Base-by-base conservation (phyloP, 2,797 vertebrate species). In the Petrocephalus sullivani region DNA sequence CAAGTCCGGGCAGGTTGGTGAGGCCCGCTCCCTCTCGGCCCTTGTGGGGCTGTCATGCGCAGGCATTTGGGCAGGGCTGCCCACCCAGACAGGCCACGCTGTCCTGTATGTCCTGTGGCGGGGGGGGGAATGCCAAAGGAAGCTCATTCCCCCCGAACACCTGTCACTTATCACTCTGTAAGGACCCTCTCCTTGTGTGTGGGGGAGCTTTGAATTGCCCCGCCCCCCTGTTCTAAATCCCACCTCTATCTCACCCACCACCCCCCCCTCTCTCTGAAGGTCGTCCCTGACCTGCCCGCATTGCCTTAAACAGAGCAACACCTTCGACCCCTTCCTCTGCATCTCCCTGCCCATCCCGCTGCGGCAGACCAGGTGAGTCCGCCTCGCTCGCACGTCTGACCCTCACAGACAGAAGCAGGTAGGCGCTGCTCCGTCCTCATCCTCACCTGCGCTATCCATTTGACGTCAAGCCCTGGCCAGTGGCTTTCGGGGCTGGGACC, bases 281-380 rank as follows among this genome's bases (percentile, higher is more conserved):
- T 98, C 97, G 33, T 98, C 97, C 85, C 93, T 99, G 94, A 99
- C 98, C 0, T 99, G 98, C 90, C 98, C 98, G 61, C 97, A 98
- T 92, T 99, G 98, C 95, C 96, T 94, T 94, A 98, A 97, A 91
- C 98, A 99, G 93, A 98, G 97, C 94, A 98, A 98, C 96, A 98
- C 97, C 90, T 98, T 98, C 0, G 97, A 98, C 89, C 97, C 97
- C 0, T 98, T 99, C 93, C 94, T 97, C 82, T 99, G 98, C 53
- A 96, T 99, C 92, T 99, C 98, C 0, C 94, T 99, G 86, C 97
- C 98, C 3, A 98, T 99, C 90, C 97, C 98, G 0, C 94, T 97
- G 81, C 96, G 96, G 82, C 97, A 98, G 93, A 98, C 97, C 88
- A 97, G 98, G 98, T 98, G 94, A 85, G 90, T 75, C 0, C 16